These are phyloP conservation scores for Pterocles gutturalis DNA, from an alignment of 2,113 vertebrate species.

Conservation along the genomic window DNA sequence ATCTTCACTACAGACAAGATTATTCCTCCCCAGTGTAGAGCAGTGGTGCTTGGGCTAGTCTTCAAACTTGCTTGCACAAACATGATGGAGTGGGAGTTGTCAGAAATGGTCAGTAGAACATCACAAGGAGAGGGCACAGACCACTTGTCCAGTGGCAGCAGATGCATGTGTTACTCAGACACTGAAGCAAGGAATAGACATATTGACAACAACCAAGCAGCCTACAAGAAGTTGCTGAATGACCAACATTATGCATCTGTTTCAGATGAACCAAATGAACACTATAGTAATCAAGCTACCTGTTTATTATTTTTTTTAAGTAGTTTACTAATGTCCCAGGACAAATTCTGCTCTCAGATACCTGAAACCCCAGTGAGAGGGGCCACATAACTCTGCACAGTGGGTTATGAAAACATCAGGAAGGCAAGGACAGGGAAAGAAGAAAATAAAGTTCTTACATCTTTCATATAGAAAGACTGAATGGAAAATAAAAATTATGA, in stretches of 20 bases:
- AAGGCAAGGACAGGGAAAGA: not conserved
- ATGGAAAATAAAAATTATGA: not conserved
- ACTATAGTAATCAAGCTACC: not conserved
- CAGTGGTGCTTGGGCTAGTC: not conserved
- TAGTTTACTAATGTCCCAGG: not conserved
- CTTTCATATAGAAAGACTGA: not conserved
- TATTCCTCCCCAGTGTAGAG: not conserved
- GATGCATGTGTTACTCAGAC: not conserved
- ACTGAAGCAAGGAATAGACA: not conserved
- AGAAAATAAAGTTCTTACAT: not conserved
- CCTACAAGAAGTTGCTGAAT: not conserved
- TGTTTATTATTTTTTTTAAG: not conserved
- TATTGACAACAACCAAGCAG: not conserved
- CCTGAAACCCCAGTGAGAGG: not conserved
- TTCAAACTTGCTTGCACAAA: conserved; percentile 37
- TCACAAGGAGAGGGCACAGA: not conserved
- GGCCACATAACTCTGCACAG: not conserved
- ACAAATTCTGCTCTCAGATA: not conserved
- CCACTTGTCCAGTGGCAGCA: not conserved
- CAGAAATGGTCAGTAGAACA: conserved; percentile 43
- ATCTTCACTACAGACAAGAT: not conserved
- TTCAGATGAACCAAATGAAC: not conserved
- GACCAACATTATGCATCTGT: not conserved
- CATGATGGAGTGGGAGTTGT: not conserved
- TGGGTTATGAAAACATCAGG: not conserved